Evolutionary conservation across 2,113 vertebrate species (phyloP), one percentile per base, ranked within the genome.

Genomic region (Callorhinus ursinus): DNA sequence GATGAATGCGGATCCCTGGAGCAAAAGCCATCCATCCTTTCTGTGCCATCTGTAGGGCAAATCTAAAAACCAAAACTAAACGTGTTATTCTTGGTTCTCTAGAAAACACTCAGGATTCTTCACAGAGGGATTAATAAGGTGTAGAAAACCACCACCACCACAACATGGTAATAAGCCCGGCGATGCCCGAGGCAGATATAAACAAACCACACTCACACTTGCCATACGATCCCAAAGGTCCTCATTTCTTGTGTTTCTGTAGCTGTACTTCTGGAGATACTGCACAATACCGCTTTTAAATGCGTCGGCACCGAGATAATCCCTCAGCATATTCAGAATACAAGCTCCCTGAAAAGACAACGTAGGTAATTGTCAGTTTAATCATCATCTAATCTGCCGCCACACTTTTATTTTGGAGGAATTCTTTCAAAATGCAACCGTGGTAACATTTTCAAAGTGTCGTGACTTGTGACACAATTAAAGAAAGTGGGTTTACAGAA

Each of bases 221-320:
- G 98, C 99, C 97, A 99, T 98, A 65, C 99, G 99, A 90, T 99
- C 98, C 99, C 99, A 99, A 92, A 99, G 97, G 97, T 99, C 98
- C 80, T 99, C 98, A 65, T 98, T 99, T 97, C 98, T 99, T 1
- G 99, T 99, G 98, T 99, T 99, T 97, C 98, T 99, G 98, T 99
- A 99, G 97, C 99, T 99, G 96, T 99, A 99, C 61, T 98, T 99
- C 71, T 98, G 99, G 46, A 99, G 98, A 98, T 99, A 99, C 24
- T 98, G 98, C 33, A 99, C 96, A 67, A 99, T 99, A 15, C 99
- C 99, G 16, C 98, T 98, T 98, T 99, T 99, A 97, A 99, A 99
- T 3, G 96, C 98, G 36, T 99, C 99, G 1, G 99, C 98, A 86
- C 98, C 98, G 90, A 99, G 98, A 97, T 99, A 99, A 90, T 99